A percentile compares a stretch with the other conserved stretches of the same genome.
Evolutionary conservation across 2,888 invertebrate genomes (phyloP).

Genomic region (Antheraea yamamai): DNA sequence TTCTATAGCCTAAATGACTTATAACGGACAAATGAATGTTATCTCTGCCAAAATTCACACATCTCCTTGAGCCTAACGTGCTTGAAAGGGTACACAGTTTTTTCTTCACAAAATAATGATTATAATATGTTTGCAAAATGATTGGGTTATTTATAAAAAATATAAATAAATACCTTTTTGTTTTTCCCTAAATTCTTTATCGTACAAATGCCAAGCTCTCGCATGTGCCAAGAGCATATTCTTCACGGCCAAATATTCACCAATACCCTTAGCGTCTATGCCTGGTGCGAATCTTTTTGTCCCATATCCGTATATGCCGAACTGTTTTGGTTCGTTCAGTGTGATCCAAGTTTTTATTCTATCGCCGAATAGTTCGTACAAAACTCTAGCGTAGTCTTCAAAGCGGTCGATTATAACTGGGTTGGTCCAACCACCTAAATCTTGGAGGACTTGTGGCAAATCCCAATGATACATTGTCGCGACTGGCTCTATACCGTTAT

Average conservation of each 20-base stretch:
- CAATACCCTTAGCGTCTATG: slow-evolving; percentile 67
- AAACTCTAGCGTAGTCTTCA: slow-evolving; percentile 71
- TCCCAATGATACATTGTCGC: slow-evolving; percentile 83
- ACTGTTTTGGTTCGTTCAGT: slow-evolving; percentile 81
- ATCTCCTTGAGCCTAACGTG: too few species aligned
- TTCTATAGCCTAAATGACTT: too few species aligned
- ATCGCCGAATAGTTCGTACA: slow-evolving; percentile 73
- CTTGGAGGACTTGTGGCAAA: slow-evolving; percentile 77
- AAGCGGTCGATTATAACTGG: slow-evolving; percentile 72
- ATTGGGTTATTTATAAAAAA: neutral
- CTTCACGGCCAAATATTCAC: slow-evolving; percentile 77
- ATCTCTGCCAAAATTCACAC: too few species aligned
- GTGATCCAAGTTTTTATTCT: slow-evolving; percentile 82
- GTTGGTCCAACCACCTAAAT: slow-evolving; percentile 81
- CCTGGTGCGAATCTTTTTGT: slow-evolving; percentile 55
- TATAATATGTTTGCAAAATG: too few species aligned
- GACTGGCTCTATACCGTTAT: slow-evolving; percentile 82
- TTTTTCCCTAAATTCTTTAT: slow-evolving; percentile 54
- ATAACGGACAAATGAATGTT: too few species aligned
- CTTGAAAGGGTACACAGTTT: too few species aligned
- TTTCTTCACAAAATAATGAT: too few species aligned
- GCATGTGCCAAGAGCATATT: slow-evolving; percentile 82
- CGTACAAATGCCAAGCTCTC: slow-evolving; percentile 70
- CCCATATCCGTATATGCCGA: slow-evolving; percentile 72
- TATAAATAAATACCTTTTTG: slow-evolving; percentile 47